These are phyloP conservation scores for Beris chalybata DNA, from an alignment of 2,888 invertebrate genomes.

Conservation along the genomic window DNA sequence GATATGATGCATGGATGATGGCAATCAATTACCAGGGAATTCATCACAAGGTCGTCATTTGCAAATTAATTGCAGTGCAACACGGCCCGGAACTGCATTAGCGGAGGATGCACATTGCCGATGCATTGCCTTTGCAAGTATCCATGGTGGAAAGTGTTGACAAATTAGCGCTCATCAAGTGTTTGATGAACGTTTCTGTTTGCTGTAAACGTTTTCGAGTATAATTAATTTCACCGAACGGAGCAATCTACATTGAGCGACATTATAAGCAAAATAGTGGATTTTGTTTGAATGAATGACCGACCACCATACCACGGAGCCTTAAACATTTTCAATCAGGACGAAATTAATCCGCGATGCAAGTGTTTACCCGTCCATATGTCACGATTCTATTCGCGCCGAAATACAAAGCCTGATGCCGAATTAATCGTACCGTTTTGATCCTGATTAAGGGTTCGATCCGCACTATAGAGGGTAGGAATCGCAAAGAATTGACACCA, in stretches of 20 bases:
- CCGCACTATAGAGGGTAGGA: constrained; percentile 1
- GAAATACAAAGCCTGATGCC: constrained; percentile 26
- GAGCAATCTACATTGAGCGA: neutral
- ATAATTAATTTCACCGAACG: neutral
- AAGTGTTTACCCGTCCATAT: constrained; percentile 33
- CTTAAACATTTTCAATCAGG: constrained; percentile 19
- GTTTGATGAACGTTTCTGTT: constrained; percentile 19
- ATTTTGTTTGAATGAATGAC: constrained; percentile 10
- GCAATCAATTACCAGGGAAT: constrained; percentile 14
- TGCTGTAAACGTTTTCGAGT: constrained; percentile 14
- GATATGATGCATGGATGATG: constrained; percentile 19
- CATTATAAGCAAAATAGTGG: constrained; percentile 1
- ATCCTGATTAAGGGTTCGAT: constrained; percentile 25
- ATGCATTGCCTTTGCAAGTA: neutral
- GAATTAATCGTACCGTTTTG: constrained; percentile 31
- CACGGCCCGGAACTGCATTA: neutral
- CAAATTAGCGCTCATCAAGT: constrained; percentile 31
- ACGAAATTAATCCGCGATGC: constrained; percentile 9
- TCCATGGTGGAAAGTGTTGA: constrained; percentile 20
- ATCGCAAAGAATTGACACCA: constrained; percentile 52
- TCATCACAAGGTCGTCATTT: constrained; percentile 27
- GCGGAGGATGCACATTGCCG: neutral
- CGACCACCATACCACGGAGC: neutral
- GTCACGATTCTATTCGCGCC: constrained; percentile 28
- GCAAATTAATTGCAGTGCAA: constrained; percentile 21